phyloP scores from a whole-genome alignment of 1,140 invertebrate genomes.

The Tribolium madens region DNA sequence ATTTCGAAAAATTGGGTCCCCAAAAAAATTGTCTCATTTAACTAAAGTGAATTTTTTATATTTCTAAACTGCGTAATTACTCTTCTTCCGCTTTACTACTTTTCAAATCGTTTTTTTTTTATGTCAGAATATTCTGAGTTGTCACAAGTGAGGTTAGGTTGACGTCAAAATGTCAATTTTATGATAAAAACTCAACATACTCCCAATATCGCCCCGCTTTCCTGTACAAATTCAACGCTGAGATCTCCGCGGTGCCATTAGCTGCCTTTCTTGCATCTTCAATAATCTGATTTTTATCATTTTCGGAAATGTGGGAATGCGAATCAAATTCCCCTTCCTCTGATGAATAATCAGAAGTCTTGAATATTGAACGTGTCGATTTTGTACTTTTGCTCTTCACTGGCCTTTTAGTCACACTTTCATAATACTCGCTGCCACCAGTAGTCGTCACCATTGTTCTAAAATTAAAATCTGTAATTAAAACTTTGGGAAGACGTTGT shows the following conservation, averaged over 20 bases:
- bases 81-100: no score
- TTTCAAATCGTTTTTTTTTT: no score
- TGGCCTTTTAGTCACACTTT: constrained; percentile 9
- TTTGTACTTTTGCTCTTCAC: constrained; percentile 19
- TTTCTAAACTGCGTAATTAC: no score
- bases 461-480: no score
- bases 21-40: no score
- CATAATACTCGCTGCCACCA: background rate
- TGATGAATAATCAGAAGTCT: constrained; percentile 70
- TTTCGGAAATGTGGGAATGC: constrained; percentile 53
- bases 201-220: constrained; percentile 77
- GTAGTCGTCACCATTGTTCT: background rate
- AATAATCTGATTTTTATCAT: constrained; percentile 58
- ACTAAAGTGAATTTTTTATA: no score
- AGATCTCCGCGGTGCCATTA: constrained; percentile 52
- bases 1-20: no score
- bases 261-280: constrained; percentile 53
- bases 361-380: constrained; percentile 30
- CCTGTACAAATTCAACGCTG: constrained; percentile 69
- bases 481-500: no score
- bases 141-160: background rate
- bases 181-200: constrained; percentile 67
- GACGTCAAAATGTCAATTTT: background rate
- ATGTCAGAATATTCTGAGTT: background rate
- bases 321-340: constrained; percentile 66